Evolutionary conservation across 2,797 vertebrate species (phyloP), one percentile per base, ranked within the genome.

Genomic region (Orestias chungarensis): DNA sequence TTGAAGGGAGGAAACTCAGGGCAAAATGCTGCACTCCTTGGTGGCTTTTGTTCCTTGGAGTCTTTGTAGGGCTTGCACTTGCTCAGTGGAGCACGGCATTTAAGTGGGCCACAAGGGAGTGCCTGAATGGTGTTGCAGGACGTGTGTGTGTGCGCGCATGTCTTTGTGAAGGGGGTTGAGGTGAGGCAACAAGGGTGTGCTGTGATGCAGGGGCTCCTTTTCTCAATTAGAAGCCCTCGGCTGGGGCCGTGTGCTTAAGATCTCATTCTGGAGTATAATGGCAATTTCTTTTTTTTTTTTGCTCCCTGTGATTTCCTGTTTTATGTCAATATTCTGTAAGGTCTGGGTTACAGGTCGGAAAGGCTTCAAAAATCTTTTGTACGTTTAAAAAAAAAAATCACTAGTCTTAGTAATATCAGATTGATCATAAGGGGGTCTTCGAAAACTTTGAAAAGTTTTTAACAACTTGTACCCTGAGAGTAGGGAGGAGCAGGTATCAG

Each of bases 51-150:
- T 95, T 94, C 89, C 90, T 89, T 80, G 84, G 86, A 82, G 84
- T 92, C 91, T 92, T 93, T 93, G 91, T 92, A 92, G 91, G 87
- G 89, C 89, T 91, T 86, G 90, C 90, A 90, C 91, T 93, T 91
- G 93, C 86, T 92, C 92, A 90, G 87, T 88, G 88, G 93, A 93
- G 93, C 91, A 92, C 87, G 88, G 91, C 88, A 82, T 93, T 94
- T 95, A 95, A 95, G 94, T 95, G 94, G 94, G 90, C 93, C 94
- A 94, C 94, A 91, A 90, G 94, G 94, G 94, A 95, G 91, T 82
- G 87, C 71, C 90, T 94, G 92, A 93, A 93, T 91, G 86, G 87
- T 86, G 88, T 90, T 84, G 90, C 83, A 90, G 87, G 78, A 83
- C 84, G 85, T 91, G 88, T 90, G 69, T 77, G 86, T 54, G 54